Conservation (phyloP, 2,113 vertebrate genomes). For the Manacus vitellinus region DNA sequence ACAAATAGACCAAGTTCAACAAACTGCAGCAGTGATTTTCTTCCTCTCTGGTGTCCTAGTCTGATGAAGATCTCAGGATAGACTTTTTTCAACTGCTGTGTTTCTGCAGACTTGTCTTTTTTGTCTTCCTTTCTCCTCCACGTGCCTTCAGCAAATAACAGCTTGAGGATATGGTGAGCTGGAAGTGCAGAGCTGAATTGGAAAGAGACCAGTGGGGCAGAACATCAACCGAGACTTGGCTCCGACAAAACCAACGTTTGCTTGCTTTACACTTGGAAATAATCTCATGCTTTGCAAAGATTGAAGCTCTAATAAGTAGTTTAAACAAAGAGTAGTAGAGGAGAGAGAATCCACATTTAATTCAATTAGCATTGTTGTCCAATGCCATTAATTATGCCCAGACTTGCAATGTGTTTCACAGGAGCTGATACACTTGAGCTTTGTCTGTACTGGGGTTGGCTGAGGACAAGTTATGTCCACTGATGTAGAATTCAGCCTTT, state of each 20-base stretch:
- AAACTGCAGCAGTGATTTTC: neutral
- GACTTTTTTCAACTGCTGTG: neutral
- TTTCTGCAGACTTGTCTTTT: neutral
- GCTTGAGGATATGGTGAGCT: neutral
- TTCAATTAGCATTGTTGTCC: constrained; percentile 35
- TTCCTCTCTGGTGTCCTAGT: neutral
- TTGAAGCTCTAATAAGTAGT: neutral
- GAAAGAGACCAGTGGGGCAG: neutral
- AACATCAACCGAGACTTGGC: neutral
- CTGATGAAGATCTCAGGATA: neutral
- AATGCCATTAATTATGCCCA: neutral
- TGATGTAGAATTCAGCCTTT: constrained; percentile 44
- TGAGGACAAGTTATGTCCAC: constrained; percentile 7
- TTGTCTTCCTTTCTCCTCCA: neutral
- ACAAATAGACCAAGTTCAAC: neutral
- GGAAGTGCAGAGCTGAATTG: neutral
- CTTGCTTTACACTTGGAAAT: neutral
- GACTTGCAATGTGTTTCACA: neutral
- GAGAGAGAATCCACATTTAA: constrained; percentile 23
- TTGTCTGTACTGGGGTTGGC: neutral
- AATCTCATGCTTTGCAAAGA: neutral
- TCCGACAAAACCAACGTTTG: neutral
- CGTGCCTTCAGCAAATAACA: neutral
- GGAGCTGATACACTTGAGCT: constrained; percentile 26
- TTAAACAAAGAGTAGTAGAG: neutral